Conservation (phyloP, 1,140 invertebrate species). For the Bombus waltoni region DNA sequence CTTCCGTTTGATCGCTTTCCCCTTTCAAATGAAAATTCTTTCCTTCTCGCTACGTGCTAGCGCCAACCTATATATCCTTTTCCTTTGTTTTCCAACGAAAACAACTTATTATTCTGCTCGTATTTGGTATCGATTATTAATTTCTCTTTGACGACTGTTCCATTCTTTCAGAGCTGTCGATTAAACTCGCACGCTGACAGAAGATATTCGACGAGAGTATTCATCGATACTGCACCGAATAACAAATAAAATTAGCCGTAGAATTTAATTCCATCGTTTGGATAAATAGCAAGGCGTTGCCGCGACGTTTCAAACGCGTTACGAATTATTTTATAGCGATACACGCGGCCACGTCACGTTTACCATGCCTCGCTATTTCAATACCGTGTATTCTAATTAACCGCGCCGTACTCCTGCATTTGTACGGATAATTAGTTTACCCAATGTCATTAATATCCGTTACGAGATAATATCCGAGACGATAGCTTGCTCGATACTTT, state of each 20-base stretch:
- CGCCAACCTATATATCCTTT: background rate
- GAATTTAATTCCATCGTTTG: too few relatives aligned
- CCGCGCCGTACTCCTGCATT: background rate
- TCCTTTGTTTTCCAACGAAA: background rate
- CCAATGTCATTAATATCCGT: conserved; percentile 23
- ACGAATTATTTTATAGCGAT: background rate
- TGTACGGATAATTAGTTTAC: conserved; percentile 36
- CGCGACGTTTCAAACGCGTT: background rate
- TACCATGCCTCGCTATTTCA: background rate
- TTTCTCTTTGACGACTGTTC: background rate
- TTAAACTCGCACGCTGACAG: background rate
- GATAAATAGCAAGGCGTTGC: background rate
- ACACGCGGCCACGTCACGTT: background rate
- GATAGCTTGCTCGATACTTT: background rate
- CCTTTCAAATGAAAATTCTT: conserved; percentile 3
- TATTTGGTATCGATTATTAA: background rate
- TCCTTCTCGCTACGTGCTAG: too few relatives aligned
- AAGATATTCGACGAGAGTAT: background rate
- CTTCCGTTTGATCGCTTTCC: background rate
- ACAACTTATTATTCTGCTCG: background rate
- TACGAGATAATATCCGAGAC: background rate
- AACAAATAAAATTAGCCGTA: too few relatives aligned
- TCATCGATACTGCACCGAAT: background rate
- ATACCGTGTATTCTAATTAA: background rate
- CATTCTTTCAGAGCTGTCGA: background rate